A percentile compares a stretch with the other conserved stretches of the same genome.
Conservation (phyloP, 2,888 invertebrate genomes). For the Eurois occulta region DNA sequence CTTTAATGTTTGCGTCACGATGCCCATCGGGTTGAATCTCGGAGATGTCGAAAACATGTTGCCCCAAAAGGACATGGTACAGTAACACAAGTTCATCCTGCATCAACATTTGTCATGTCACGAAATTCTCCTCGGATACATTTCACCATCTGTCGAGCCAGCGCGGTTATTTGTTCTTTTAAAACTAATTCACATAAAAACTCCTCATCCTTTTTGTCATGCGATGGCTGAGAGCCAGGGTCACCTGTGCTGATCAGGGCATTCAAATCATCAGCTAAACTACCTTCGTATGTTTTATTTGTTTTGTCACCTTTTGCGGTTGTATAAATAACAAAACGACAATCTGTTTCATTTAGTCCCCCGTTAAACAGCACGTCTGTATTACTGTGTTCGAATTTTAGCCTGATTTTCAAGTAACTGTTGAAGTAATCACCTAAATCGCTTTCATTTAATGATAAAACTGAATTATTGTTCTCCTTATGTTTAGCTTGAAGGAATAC, state of each 20-base stretch:
- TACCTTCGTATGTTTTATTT: background rate
- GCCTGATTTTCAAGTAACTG: constrained; percentile 1
- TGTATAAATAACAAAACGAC: constrained; percentile 55
- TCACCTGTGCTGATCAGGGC: constrained; percentile 47
- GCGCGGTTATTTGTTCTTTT: constrained; percentile 19
- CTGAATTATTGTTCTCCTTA: constrained; percentile 11
- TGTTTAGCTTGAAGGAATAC: constrained; percentile 33
- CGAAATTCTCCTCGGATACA: constrained; percentile 16
- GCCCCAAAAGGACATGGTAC: constrained; percentile 49
- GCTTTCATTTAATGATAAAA: background rate
- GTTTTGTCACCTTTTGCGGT: constrained; percentile 40
- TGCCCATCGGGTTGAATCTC: constrained; percentile 21
- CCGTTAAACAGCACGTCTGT: constrained; percentile 38
- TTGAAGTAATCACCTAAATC: constrained; percentile 4
- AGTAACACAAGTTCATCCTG: constrained; percentile 37
- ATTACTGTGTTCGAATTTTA: background rate
- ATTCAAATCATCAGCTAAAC: constrained; percentile 16
- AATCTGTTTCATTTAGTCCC: constrained; percentile 21
- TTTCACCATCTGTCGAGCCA: constrained; percentile 35
- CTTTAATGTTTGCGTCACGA: constrained; percentile 27
- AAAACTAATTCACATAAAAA: constrained; percentile 20
- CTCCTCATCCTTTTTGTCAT: constrained; percentile 17
- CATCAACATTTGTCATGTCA: constrained; percentile 28
- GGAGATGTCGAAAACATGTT: constrained; percentile 40
- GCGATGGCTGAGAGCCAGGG: constrained; percentile 21